Conservation (phyloP, 2,797 vertebrate genomes). For the Prionace glauca region DNA sequence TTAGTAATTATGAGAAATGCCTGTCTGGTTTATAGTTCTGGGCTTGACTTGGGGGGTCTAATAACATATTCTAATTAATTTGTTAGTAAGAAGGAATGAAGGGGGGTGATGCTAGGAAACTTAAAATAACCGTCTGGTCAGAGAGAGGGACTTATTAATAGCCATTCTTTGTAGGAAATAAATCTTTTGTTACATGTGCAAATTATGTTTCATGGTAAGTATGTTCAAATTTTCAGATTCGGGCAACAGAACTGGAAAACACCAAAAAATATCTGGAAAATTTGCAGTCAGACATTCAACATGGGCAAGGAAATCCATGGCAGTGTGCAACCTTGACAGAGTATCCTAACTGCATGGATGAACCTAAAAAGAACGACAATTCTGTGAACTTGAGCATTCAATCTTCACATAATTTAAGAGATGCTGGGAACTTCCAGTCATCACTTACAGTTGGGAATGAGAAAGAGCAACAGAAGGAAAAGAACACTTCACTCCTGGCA, state of each 20-base stretch:
- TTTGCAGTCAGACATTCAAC: background rate
- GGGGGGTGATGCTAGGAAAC: background rate
- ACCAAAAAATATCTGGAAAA: background rate
- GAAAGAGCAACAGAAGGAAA: background rate
- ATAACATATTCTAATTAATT: background rate
- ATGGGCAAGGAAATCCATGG: background rate
- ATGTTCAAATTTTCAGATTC: constrained; percentile 24
- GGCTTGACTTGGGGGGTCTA: background rate
- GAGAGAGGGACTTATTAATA: background rate
- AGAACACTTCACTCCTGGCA: background rate
- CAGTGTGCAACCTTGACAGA: background rate
- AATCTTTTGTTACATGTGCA: background rate
- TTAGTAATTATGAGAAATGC: background rate
- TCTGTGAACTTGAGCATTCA: background rate
- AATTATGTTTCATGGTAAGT: background rate
- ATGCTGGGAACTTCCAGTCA: background rate
- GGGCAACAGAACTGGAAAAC: background rate
- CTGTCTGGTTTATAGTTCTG: background rate
- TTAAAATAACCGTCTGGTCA: background rate
- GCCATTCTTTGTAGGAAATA: background rate
- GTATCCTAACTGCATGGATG: constrained; percentile 2
- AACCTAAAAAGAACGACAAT: background rate
- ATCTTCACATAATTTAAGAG: background rate
- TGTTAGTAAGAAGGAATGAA: background rate
- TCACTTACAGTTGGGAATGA: background rate